A percentile compares a stretch with the other conserved stretches of the same genome.
Evolutionary conservation across 2,797 vertebrate genomes (phyloP).

Genomic region (Urophycis tenuis): DNA sequence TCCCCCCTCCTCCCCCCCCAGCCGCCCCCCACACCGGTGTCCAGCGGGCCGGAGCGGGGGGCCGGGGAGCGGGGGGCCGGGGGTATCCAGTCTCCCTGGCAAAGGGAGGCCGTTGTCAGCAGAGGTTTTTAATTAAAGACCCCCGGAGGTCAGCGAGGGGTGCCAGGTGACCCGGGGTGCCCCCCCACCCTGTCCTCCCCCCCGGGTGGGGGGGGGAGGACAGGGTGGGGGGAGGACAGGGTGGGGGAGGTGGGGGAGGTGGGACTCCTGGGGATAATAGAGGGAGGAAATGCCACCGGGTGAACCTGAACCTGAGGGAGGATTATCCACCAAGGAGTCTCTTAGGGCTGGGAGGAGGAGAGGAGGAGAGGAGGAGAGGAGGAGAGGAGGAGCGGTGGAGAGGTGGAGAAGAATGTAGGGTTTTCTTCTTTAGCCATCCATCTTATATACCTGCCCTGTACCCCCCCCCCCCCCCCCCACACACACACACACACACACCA

Average conservation of each 20-base stretch:
- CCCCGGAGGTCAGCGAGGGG: constrained; percentile 28
- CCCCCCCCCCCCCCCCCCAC: constrained; percentile 6
- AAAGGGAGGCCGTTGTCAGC: constrained; percentile 73
- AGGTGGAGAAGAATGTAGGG: constrained; percentile 56
- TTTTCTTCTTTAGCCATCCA: constrained; percentile 57
- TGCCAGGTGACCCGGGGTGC: constrained; percentile 66
- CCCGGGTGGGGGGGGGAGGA: constrained; percentile 35
- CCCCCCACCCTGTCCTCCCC: constrained; percentile 27
- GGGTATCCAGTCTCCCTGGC: constrained; percentile 62
- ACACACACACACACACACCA: neutral
- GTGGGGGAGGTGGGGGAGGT: no score
- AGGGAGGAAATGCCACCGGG: constrained; percentile 66
- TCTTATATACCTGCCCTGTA: constrained; percentile 28
- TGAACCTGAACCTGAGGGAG: constrained; percentile 60
- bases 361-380: constrained; percentile 25
- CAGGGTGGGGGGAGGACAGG: no score
- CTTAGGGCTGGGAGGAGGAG: constrained; percentile 28
- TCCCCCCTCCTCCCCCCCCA: constrained; percentile 64
- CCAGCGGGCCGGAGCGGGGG: constrained; percentile 55
- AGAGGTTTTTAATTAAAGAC: constrained; percentile 73
- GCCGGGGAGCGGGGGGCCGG: constrained; percentile 44
- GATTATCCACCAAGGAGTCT: constrained; percentile 61
- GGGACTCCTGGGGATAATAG: constrained; percentile 64
- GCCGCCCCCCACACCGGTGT: constrained; percentile 56
- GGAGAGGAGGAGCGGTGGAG: constrained; percentile 10